phyloP scores from a whole-genome alignment of 2,888 invertebrate genomes.

The Leptinotarsa rubiginosa region DNA sequence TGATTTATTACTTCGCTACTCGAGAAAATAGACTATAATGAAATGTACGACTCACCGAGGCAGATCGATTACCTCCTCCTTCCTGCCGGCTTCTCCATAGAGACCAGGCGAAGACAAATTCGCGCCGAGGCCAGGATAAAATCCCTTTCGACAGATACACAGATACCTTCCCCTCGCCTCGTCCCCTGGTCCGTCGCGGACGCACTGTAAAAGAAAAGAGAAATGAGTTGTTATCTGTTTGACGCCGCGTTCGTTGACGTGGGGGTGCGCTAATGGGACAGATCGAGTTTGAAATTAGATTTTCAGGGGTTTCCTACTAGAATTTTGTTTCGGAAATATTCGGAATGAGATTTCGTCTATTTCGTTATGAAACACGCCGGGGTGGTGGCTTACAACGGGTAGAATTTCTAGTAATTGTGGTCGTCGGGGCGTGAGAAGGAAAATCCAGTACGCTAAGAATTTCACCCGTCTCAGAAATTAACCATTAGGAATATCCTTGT shows the following conservation, averaged over 20 bases:
- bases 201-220: conserved; percentile 66
- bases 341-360: not conserved
- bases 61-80: conserved; percentile 57
- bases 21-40: no score
- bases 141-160: conserved; percentile 74
- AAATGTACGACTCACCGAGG: conserved; percentile 58
- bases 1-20: no score
- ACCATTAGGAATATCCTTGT: no score
- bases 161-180: conserved; percentile 70
- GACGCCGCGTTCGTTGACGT: not conserved
- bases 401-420: not conserved
- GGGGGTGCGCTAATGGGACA: not conserved
- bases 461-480: no score
- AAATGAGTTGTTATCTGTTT: not conserved
- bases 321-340: conserved; percentile 7
- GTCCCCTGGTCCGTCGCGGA: conserved; percentile 62
- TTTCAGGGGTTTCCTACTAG: not conserved
- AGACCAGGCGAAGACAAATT: conserved; percentile 68
- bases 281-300: not conserved
- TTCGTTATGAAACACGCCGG: no score
- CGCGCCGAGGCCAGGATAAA: conserved; percentile 69
- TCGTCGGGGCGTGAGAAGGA: not conserved
- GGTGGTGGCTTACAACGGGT: not conserved
- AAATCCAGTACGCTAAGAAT: no score
- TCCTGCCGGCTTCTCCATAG: conserved; percentile 68